Percentiles rank a stretch among this genome's conserved stretches.
These are phyloP conservation scores for Macrosiphum euphorbiae DNA, from an alignment of 2,888 invertebrate species.

Conservation along the genomic window DNA sequence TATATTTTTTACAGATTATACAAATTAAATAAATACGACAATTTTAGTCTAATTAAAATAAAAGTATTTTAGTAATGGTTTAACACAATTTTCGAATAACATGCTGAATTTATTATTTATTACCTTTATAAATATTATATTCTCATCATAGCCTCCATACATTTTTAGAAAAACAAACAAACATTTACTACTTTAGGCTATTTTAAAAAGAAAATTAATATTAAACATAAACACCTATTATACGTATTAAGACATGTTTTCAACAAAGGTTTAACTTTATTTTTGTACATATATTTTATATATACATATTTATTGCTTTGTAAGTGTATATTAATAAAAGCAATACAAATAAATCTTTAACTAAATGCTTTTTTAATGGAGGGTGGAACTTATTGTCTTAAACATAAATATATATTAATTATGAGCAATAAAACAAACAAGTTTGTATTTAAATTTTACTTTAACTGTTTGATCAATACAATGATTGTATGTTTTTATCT, in stretches of 20 bases:
- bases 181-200: neutral
- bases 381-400: neutral
- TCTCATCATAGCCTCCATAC: neutral
- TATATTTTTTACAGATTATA: too few relatives aligned
- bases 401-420: neutral
- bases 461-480: constrained; percentile 28
- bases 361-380: neutral
- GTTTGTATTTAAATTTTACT: constrained; percentile 4
- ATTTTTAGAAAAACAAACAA: neutral
- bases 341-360: neutral
- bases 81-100: neutral
- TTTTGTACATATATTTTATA: neutral
- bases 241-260: neutral
- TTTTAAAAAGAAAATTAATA: neutral
- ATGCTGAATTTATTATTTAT: neutral
- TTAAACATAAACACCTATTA: neutral
- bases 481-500: neutral
- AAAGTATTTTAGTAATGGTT: neutral
- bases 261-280: neutral
- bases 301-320: neutral
- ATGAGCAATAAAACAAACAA: constrained; percentile 5
- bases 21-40: too few relatives aligned
- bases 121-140: neutral
- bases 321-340: neutral
- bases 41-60: too few relatives aligned